Base-by-base conservation (phyloP, 2,888 invertebrate genomes). In the Unio delphinus region DNA sequence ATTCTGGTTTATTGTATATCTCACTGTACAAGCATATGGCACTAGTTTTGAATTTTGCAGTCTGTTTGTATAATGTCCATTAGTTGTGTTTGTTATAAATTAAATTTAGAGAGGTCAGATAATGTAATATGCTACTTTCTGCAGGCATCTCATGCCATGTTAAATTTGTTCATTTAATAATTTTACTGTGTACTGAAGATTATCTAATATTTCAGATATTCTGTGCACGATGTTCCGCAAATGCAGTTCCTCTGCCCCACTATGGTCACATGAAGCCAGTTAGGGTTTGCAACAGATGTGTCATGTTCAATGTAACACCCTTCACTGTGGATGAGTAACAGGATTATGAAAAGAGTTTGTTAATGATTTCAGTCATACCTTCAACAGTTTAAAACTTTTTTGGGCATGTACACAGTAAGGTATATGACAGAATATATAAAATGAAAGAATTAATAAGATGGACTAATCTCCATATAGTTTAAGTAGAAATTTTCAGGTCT, bases 201-300 rank as follows among this genome's bases (percentile, higher is more conserved):
- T 67, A 61, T 76, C 74, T 70, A 74, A 78, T 67, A 67, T 87
- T 89, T 67, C 94, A 96, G 92, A 96, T 98, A 60, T 98, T 97
- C 90, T 98, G 98, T 91, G 95, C 95, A 1, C 94, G 95, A 62
- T 98, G 98, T 91, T 97, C 97, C 81, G 94, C 95, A 64, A 96
- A 97, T 90, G 95, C 95, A 76, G 95, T 97, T 70, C 96, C 98
- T 34, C 91, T 98, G 82, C 97, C 97, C 18, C 95, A 96, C 87
- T 98, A 94, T 90, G 98, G 98, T 1, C 95, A 97, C 86, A 91
- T 94, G 81, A 97, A 96, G 89, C 97, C 98, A 8, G 98, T 98
- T 6, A 93, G 98, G 58, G 97, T 98, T 57, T 98, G 98, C 91
- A 95, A 96, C 88, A 94, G 94, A 84, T 96, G 96, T 91, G 95